Base-by-base conservation (phyloP, 1,140 invertebrate species). In the Anastatus disparis region DNA sequence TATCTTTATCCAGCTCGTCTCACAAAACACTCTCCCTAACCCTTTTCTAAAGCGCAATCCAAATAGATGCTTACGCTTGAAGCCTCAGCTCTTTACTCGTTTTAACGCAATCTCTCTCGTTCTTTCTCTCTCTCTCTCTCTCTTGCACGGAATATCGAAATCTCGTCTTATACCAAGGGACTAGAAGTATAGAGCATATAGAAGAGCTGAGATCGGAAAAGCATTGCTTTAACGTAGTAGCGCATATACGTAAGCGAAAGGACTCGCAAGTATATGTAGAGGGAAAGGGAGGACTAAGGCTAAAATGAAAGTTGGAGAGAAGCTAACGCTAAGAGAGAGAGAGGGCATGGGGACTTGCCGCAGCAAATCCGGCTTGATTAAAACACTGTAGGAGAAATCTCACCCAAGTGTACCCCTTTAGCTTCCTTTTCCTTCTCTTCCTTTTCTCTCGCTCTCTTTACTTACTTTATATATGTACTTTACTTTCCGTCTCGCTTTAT, bases 351-450 rank as follows among this genome's bases (percentile, higher is more conserved):
- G 70, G 53, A 71, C 76, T 86, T 85, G 83, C 83, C 83, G 73
- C 84, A 84, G 84, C 84, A 86, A 86, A 85, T 85, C 84, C 84
- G 82, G 83, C 84, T 85, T 86, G 83, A 85, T 85, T 86, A 83
- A 83, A 82, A 82, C 80, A 82, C 81, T 81, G 81, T 79, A 81
- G 78, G 79, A 82, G 77, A 77, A 82, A 82, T 81, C 78, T 79
- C 74, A n/a, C n/a, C n/a, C n/a, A n/a, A n/a, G 79, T 38, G 48
- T 78, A 77, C 79, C 79, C 77, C 80, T 79, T 78, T 77, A 68
- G 65, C 74, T 72, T 78, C 73, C 46, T 74, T 65, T 38, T 53
- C 31, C 24, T 24, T 65, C 68, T 35, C 70, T 42, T 62, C 70
- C 72, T 73, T 65, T 63, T 50, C 56, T 70, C 72, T 26, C 61